Evolutionary conservation across 2,113 vertebrate genomes (phyloP).

Genomic region (Atractosteus spatula): DNA sequence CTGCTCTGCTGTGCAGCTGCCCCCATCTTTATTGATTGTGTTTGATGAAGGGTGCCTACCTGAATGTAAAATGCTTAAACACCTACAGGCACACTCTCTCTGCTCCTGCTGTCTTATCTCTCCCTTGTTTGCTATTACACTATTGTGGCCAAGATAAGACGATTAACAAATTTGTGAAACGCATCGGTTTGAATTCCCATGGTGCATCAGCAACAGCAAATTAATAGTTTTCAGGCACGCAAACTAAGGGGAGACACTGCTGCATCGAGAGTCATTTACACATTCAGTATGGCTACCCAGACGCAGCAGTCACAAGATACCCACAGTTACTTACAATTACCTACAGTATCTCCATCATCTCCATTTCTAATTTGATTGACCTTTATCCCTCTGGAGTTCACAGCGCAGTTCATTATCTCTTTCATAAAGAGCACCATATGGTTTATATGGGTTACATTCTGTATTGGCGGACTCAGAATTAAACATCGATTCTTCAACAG

Average conservation of each 20-base stretch:
- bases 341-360: neutral
- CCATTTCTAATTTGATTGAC: neutral
- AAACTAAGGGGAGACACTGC: neutral
- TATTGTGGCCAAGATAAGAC: neutral
- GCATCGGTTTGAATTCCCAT: constrained; percentile 17
- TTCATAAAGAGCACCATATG: too few species aligned
- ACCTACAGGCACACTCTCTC: neutral
- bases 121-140: neutral
- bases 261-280: constrained; percentile 4
- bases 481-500: neutral
- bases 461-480: neutral
- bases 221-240: constrained; percentile 11
- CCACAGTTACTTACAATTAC: neutral
- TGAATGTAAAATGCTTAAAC: neutral
- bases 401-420: neutral
- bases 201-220: neutral
- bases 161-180: constrained; percentile 17
- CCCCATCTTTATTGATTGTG: too few species aligned
- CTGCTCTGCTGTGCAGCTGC: too few species aligned
- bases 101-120: neutral
- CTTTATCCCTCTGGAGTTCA: neutral
- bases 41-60: too few species aligned
- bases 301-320: neutral
- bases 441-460: neutral
- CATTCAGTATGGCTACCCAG: neutral